phyloP scores from a whole-genome alignment of 2,888 invertebrate species.

The Mesoligia furuncula region DNA sequence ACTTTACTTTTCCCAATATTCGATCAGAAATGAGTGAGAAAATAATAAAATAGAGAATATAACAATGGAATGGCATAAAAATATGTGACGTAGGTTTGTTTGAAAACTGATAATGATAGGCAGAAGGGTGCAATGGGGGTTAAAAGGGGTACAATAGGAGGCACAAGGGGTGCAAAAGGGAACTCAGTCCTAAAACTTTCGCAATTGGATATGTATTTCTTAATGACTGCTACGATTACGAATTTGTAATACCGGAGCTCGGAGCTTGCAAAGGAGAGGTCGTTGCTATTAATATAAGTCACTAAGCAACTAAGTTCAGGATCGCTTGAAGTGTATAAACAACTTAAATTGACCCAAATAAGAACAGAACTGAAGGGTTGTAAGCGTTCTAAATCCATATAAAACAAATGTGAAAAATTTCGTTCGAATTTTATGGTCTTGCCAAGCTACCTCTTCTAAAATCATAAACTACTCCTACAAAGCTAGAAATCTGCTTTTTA shows the following conservation, averaged over 20 bases:
- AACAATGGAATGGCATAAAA: constrained; percentile 34
- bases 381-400: not conserved
- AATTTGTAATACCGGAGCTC: not conserved
- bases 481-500: not conserved
- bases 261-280: not conserved
- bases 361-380: not conserved
- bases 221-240: not conserved
- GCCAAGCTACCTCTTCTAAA: not conserved
- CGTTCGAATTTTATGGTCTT: not conserved
- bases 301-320: not conserved
- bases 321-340: not conserved
- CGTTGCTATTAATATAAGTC: not conserved
- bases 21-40: constrained; percentile 6
- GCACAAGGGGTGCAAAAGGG: constrained; percentile 8
- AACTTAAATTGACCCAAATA: not conserved
- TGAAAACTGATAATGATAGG: constrained; percentile 7
- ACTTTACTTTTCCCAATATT: constrained; percentile 3
- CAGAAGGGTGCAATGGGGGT: constrained; percentile 16
- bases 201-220: not conserved
- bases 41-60: constrained; percentile 6
- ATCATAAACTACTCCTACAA: not conserved
- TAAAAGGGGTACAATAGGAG: constrained; percentile 3
- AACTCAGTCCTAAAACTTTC: not conserved
- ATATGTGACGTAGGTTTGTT: constrained; percentile 21
- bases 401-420: not conserved